A percentile compares a stretch with the other conserved stretches of the same genome.
Conservation (phyloP, 2,113 vertebrate species). For the Stigmatopora argus region DNA sequence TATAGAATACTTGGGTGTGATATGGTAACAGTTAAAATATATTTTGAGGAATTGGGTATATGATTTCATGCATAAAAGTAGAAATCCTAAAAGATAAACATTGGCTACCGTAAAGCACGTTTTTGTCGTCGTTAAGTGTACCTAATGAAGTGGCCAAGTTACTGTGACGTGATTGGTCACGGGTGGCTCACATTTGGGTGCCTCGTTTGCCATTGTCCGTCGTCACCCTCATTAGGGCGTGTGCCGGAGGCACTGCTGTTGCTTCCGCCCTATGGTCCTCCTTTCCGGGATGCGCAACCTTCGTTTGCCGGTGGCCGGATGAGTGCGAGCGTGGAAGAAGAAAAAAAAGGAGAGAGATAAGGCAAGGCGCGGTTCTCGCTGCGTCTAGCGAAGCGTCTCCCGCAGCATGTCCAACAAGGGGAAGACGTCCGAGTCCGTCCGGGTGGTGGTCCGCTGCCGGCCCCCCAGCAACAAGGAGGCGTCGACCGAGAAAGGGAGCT, state of each 20-base stretch:
- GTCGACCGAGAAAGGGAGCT: conserved; percentile 61
- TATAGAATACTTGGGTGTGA: too few relatives aligned
- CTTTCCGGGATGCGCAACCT: neutral
- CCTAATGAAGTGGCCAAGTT: neutral
- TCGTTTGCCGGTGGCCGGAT: neutral
- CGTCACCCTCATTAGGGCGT: neutral
- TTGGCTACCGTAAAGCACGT: neutral
- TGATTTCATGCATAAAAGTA: too few relatives aligned
- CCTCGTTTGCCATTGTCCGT: neutral
- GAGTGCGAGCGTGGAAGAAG: neutral
- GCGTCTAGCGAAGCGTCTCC: neutral
- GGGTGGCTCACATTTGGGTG: neutral
- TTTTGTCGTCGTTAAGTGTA: neutral
- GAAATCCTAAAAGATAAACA: too few relatives aligned
- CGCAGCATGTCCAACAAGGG: conserved; percentile 64
- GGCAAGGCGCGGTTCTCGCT: neutral
- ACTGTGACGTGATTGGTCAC: neutral
- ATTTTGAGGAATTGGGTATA: too few relatives aligned
- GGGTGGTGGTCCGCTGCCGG: conserved; percentile 92
- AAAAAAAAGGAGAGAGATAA: neutral
- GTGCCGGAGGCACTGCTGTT: neutral
- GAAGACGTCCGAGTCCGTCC: conserved; percentile 80
- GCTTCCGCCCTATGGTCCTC: neutral
- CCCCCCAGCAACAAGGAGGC: conserved; percentile 82
- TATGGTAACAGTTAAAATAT: too few relatives aligned